Percentiles rank a stretch among this genome's conserved stretches.
Conservation (phyloP, 2,888 invertebrate genomes). For the Exocentrus adspersus region DNA sequence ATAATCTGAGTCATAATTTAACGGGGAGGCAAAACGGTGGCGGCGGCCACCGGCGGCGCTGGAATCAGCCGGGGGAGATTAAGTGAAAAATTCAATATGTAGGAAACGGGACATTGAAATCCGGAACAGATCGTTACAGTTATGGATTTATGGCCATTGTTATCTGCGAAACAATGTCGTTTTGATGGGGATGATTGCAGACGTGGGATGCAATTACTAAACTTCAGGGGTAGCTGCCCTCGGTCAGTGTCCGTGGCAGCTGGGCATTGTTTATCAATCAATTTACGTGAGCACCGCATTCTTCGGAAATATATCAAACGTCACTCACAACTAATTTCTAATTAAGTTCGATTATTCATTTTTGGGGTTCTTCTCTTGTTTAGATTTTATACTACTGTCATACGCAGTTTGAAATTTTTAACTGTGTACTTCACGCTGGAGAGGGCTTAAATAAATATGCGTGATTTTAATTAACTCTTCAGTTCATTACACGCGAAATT, state of each 20-base stretch:
- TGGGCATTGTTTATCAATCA: slow-evolving; percentile 30
- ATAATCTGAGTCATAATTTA: slow-evolving; percentile 40
- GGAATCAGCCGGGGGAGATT: slow-evolving; percentile 33
- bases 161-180: slow-evolving; percentile 53
- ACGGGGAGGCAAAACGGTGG: slow-evolving; percentile 25
- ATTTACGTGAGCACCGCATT: slow-evolving; percentile 26
- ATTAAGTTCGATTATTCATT: slow-evolving; percentile 12
- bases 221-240: slow-evolving; percentile 25
- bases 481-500: too few relatives aligned
- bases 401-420: not conserved
- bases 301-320: slow-evolving; percentile 32
- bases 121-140: slow-evolving; percentile 57
- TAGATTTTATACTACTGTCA: slow-evolving; percentile 19
- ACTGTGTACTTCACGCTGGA: not conserved
- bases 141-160: slow-evolving; percentile 58
- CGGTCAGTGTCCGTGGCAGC: slow-evolving; percentile 30
- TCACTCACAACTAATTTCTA: slow-evolving; percentile 26
- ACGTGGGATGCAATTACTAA: slow-evolving; percentile 44
- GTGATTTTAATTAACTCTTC: too few relatives aligned
- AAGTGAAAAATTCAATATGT: slow-evolving; percentile 55
- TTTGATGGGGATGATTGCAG: slow-evolving; percentile 47
- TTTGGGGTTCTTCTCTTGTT: slow-evolving; percentile 9
- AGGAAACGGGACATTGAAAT: slow-evolving; percentile 53
- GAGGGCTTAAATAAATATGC: too few relatives aligned
- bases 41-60: too few relatives aligned